Evolutionary conservation across 2,113 vertebrate species (phyloP).

Genomic region (Elaphurus davidianus): DNA sequence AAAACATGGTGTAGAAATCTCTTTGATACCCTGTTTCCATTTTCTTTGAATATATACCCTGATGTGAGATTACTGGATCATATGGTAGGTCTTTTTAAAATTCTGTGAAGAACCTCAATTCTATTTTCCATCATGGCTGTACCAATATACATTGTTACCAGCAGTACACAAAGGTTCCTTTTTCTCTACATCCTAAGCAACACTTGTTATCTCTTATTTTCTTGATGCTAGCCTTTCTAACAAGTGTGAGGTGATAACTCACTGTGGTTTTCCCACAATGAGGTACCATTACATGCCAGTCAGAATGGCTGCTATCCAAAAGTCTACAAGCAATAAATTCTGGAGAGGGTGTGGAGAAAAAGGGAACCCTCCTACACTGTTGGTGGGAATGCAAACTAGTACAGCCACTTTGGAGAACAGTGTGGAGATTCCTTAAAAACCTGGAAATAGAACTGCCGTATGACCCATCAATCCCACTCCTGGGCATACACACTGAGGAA

Average conservation of each 20-base stretch:
- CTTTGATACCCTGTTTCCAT: neutral
- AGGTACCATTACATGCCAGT: too few relatives aligned
- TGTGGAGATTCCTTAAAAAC: too few relatives aligned
- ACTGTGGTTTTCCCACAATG: neutral
- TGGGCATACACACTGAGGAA: too few relatives aligned
- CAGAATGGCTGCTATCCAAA: too few relatives aligned
- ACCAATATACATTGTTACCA: neutral
- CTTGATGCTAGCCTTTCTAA: neutral
- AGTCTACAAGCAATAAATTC: too few relatives aligned
- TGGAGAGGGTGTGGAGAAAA: too few relatives aligned
- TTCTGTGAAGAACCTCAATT: neutral
- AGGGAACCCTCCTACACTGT: too few relatives aligned
- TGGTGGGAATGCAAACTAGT: too few relatives aligned
- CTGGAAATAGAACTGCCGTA: too few relatives aligned
- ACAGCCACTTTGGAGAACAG: too few relatives aligned
- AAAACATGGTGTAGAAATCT: neutral
- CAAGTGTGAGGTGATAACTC: neutral
- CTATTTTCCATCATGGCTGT: neutral
- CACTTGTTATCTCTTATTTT: neutral
- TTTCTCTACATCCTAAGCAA: neutral
- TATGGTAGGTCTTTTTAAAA: neutral
- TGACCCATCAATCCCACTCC: too few relatives aligned
- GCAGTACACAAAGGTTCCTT: neutral
- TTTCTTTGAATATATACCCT: neutral
- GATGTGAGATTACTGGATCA: neutral